These are phyloP conservation scores for Linepithema humile DNA, from an alignment of 1,140 invertebrate genomes.

Conservation along the genomic window DNA sequence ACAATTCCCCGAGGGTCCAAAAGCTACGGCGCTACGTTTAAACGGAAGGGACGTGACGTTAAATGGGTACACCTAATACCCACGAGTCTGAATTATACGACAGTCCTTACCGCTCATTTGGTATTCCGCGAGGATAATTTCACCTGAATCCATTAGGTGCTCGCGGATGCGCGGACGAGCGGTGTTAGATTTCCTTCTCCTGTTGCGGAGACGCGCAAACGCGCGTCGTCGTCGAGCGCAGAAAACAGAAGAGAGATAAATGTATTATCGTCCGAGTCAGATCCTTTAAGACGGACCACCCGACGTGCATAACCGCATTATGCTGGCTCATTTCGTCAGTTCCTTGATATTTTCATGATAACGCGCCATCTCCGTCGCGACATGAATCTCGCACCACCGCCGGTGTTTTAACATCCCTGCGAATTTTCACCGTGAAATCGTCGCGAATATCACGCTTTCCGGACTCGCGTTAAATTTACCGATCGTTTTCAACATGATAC, in stretches of 20 bases:
- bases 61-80: constrained; percentile 74
- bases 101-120: constrained; percentile 72
- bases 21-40: constrained; percentile 62
- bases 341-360: neutral
- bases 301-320: neutral
- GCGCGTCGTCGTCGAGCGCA: constrained; percentile 2
- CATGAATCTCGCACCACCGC: neutral
- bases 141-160: constrained; percentile 68
- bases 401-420: neutral
- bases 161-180: neutral
- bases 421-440: neutral
- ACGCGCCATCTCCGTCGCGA: neutral
- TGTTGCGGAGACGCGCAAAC: constrained; percentile 21
- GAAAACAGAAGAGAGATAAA: constrained; percentile 9
- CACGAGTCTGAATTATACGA: constrained; percentile 71
- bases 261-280: constrained; percentile 6
- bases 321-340: neutral
- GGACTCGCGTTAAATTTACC: neutral
- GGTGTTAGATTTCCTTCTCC: constrained; percentile 61
- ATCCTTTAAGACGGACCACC: neutral
- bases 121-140: constrained; percentile 75
- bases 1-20: constrained; percentile 56
- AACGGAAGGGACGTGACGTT: constrained; percentile 71
- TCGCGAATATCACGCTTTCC: neutral
- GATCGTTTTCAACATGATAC: neutral